phyloP scores from a whole-genome alignment of 2,888 invertebrate genomes.

The Altica lythri region DNA sequence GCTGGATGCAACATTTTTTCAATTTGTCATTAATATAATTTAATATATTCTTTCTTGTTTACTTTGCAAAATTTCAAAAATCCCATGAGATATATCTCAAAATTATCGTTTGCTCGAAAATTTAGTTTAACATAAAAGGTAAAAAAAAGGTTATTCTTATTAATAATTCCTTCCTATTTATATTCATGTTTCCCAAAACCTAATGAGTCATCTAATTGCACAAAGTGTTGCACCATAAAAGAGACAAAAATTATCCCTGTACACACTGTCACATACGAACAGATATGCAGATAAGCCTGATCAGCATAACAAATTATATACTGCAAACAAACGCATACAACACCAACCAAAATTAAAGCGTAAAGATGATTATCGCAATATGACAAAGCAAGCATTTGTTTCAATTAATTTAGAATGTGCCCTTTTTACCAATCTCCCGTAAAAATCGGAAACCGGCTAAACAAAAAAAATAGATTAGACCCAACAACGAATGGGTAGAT shows the following conservation, averaged over 20 bases:
- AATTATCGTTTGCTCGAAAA: too few species aligned
- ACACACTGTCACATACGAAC: not conserved
- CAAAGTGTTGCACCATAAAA: not conserved
- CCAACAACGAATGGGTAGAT: conserved; percentile 10
- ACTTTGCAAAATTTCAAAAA: too few species aligned
- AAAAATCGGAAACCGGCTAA: conserved; percentile 12
- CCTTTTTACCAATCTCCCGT: conserved; percentile 15
- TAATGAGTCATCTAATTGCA: conserved; percentile 6
- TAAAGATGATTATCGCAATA: conserved; percentile 31
- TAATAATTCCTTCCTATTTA: too few species aligned
- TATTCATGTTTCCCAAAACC: not conserved
- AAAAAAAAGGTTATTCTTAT: too few species aligned
- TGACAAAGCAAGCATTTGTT: conserved; percentile 28
- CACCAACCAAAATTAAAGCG: conserved; percentile 21
- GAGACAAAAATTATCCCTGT: not conserved
- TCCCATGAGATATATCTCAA: too few species aligned
- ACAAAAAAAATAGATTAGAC: not conserved
- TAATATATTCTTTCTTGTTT: too few species aligned
- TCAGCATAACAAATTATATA: conserved; percentile 23
- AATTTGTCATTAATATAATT: too few species aligned
- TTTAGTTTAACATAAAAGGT: too few species aligned
- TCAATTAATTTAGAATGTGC: conserved; percentile 25
- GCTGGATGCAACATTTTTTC: too few species aligned
- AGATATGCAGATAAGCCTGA: conserved; percentile 17
- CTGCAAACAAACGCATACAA: conserved; percentile 1